A percentile compares a stretch with the other conserved stretches of the same genome.
phyloP scores from a whole-genome alignment of 2,797 vertebrate genomes.

The Rhinella marina region DNA sequence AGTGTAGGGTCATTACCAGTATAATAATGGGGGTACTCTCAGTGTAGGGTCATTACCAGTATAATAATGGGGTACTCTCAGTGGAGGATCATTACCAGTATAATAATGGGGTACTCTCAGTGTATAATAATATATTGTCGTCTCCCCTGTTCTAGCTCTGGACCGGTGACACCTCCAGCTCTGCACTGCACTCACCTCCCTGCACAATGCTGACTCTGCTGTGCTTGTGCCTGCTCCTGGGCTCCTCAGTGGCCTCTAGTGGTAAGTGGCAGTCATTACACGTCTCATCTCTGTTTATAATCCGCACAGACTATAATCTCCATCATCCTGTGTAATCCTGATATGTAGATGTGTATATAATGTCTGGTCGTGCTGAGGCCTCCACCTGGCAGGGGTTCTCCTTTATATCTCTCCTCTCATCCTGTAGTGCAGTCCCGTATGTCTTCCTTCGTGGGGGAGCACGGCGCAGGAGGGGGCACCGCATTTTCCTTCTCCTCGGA shows the following conservation, averaged over 20 bases:
- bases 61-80: too few relatives aligned
- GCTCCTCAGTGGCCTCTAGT: slow-evolving; percentile 19
- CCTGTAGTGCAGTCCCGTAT: slow-evolving; percentile 32
- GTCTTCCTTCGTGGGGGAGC: slow-evolving; percentile 44
- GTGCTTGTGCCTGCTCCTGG: slow-evolving; percentile 28
- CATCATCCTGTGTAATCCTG: not conserved
- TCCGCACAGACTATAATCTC: not conserved
- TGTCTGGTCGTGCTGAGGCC: not conserved
- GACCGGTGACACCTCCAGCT: not conserved
- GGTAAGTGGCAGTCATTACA: slow-evolving; percentile 31
- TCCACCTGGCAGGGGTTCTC: not conserved
- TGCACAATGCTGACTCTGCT: slow-evolving; percentile 33
- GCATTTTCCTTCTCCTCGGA: slow-evolving; percentile 47
- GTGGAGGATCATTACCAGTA: too few relatives aligned
- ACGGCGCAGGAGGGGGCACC: slow-evolving; percentile 38
- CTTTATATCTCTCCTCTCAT: not conserved
- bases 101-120: not conserved
- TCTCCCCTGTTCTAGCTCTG: not conserved
- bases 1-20: too few relatives aligned
- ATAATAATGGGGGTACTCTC: too few relatives aligned
- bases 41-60: too few relatives aligned
- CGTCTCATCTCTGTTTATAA: not conserved
- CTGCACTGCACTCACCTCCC: not conserved
- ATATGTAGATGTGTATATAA: not conserved
- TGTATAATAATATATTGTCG: not conserved